These are phyloP conservation scores for Tadarida brasiliensis DNA, from an alignment of 2,797 vertebrate genomes.

Conservation along the genomic window DNA sequence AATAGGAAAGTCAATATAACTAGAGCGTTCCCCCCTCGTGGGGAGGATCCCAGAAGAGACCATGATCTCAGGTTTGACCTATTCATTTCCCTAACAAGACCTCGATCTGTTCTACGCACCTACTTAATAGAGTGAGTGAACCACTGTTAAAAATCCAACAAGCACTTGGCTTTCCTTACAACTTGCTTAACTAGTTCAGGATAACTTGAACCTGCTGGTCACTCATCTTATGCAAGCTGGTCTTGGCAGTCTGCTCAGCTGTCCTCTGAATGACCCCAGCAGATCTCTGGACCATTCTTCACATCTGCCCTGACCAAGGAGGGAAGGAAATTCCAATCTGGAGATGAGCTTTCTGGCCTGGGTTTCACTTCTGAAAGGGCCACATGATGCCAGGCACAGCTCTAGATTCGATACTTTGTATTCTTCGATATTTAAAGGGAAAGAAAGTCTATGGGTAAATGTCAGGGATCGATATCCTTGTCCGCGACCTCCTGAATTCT, in stretches of 20 bases:
- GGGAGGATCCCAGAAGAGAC: background rate
- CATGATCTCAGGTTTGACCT: background rate
- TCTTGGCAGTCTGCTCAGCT: constrained; percentile 8
- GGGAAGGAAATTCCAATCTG: constrained; percentile 25
- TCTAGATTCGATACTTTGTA: background rate
- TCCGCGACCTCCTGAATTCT: background rate
- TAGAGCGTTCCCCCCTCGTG: background rate
- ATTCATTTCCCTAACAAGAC: background rate
- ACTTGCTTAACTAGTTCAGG: constrained; percentile 35
- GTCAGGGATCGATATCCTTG: background rate
- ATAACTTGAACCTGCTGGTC: background rate
- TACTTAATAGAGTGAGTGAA: background rate
- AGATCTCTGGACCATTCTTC: constrained; percentile 28
- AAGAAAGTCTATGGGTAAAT: background rate
- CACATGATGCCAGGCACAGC: background rate
- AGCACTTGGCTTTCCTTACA: background rate
- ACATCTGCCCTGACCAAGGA: background rate
- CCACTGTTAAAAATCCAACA: background rate
- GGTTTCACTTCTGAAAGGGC: background rate
- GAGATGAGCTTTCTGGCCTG: background rate
- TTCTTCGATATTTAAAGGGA: background rate
- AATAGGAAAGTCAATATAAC: background rate
- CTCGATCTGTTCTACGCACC: background rate
- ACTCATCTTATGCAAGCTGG: constrained; percentile 36
- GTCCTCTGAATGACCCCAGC: constrained; percentile 22